Evolutionary conservation across 1,140 invertebrate species (phyloP), one percentile per base, ranked within the genome.

Genomic region (Halictus rubicundus): DNA sequence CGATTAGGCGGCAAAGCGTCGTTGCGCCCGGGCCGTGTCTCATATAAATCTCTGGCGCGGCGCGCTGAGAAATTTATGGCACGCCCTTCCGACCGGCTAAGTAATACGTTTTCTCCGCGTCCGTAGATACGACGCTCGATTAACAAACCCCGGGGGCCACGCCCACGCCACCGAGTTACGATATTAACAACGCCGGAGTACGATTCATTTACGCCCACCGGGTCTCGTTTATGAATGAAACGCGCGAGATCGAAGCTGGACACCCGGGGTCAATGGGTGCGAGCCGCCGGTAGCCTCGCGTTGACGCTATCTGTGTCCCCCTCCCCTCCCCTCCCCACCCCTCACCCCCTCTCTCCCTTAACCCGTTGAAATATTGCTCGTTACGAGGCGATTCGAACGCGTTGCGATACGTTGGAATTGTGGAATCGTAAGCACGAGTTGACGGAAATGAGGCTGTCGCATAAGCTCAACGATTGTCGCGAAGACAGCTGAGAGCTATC

Each of bases 121-220:
- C 71, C 76, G 77, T 77, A 80, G 84, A 87, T 81, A 86, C 78
- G 74, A 72, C 49, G 72, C 80, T 49, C 81, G 81, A 87, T 87
- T 86, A 87, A 87, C 84, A 79, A 84, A 87, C 68, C 78, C 76
- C 39, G 74, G 61, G 73, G 74, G 65, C 71, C 81, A 70, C 86
- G 80, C 86, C 86, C 77, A 88, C 80, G 63, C 61, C 54, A 59
- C 72, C 70, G 70, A 68, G 81, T 85, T 81, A 81, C 86, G 81
- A 78, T 85, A 84, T 80, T 87, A 84, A 80, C 72, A 69, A 63
- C 79, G 81, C 73, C 64, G 79, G 85, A 89, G 84, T 87, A 81
- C 82, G 81, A 85, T 88, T 89, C 88, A 83, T 89, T 88, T 84
- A 82, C 81, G 86, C 83, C 83, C 82, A 87, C 61, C 78, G 49